Conservation (phyloP, 2,888 invertebrate species). For the Xanthorhoe spadicearia region DNA sequence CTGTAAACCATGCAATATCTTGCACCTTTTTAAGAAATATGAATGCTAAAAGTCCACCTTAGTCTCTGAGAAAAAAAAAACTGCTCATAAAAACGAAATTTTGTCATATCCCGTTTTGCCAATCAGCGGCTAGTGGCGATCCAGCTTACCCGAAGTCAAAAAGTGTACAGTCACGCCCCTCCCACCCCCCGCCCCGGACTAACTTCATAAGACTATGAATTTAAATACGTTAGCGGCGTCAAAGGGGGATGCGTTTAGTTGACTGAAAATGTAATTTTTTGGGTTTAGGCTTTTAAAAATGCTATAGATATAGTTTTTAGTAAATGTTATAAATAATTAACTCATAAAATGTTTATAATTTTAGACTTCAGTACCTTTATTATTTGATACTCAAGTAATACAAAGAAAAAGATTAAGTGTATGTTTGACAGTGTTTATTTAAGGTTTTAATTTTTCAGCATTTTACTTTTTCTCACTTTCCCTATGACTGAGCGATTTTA, state of each 20-base stretch:
- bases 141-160: conserved; percentile 83
- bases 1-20: too few species aligned
- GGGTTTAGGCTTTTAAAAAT: background rate
- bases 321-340: too few species aligned
- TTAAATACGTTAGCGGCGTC: conserved; percentile 84
- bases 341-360: too few species aligned
- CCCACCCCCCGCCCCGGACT: conserved; percentile 60
- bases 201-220: conserved; percentile 85
- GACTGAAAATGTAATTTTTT: conserved; percentile 58
- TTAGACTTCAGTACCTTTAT: too few species aligned
- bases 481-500: conserved; percentile 54
- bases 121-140: conserved; percentile 67
- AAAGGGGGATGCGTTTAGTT: conserved; percentile 75
- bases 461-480: conserved; percentile 52
- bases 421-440: background rate
- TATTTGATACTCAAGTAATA: too few species aligned
- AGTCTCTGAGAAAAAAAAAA: background rate
- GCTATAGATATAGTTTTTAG: background rate
- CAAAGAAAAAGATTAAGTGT: too few species aligned
- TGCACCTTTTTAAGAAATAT: too few species aligned
- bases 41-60: background rate
- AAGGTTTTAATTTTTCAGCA: conserved; percentile 12
- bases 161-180: conserved; percentile 83
- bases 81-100: conserved; percentile 32
- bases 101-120: conserved; percentile 47